A percentile compares a stretch with the other conserved stretches of the same genome.
Conservation (phyloP, 2,888 invertebrate genomes). For the Sicus ferrugineus region DNA sequence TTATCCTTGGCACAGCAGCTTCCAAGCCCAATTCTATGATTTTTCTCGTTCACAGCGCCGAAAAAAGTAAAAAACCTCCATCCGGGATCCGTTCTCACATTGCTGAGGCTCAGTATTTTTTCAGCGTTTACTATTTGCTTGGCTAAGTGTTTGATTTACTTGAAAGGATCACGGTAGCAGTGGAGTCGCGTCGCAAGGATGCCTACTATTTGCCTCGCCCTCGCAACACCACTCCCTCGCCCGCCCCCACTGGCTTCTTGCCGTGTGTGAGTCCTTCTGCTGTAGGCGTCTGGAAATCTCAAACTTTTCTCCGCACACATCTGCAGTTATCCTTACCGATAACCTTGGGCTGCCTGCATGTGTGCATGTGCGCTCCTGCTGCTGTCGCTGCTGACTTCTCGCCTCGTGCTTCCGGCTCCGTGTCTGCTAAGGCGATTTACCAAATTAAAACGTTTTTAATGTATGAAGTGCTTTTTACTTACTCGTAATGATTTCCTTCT, state of each 20-base stretch:
- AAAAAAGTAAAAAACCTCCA: not conserved
- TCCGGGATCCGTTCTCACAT: conserved; percentile 13
- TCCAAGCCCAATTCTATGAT: conserved; percentile 1
- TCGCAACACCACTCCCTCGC: conserved; percentile 38
- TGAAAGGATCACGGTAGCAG: conserved; percentile 33
- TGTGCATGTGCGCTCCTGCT: conserved; percentile 31
- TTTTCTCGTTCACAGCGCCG: not conserved
- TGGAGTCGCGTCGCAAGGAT: conserved; percentile 30
- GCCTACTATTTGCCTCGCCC: conserved; percentile 31
- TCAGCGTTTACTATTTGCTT: conserved; percentile 4
- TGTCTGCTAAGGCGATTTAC: conserved; percentile 63
- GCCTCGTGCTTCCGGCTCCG: conserved; percentile 37
- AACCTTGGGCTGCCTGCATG: conserved; percentile 33
- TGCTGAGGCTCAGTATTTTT: not conserved
- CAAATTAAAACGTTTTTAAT: conserved; percentile 64
- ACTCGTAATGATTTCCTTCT: conserved; percentile 50
- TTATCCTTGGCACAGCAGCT: conserved; percentile 25
- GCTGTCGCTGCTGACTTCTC: conserved; percentile 23
- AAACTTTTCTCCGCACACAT: conserved; percentile 43
- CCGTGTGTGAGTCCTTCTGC: conserved; percentile 11
- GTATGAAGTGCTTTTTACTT: conserved; percentile 60
- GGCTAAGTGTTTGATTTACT: conserved; percentile 35
- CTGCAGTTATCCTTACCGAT: conserved; percentile 44
- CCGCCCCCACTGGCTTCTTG: not conserved
- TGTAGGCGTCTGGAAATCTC: conserved; percentile 54